A percentile compares a stretch with the other conserved stretches of the same genome.
Conservation (phyloP, 2,888 invertebrate species). For the Cerastis rubricosa region DNA sequence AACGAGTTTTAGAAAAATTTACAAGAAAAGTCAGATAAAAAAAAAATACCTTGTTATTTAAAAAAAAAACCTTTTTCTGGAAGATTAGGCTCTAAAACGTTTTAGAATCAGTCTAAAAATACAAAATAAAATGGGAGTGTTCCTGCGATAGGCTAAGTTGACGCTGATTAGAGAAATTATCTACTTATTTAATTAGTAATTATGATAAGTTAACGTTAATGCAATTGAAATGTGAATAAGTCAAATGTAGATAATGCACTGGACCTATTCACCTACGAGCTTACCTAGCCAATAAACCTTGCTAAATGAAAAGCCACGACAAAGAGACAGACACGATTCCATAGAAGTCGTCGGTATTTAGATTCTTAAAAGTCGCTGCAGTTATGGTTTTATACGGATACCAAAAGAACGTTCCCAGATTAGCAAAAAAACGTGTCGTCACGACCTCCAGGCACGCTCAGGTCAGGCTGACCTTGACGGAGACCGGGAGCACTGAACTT, state of each 20-base stretch:
- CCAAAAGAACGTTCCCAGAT: background rate
- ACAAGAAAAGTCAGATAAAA: background rate
- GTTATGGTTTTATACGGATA: background rate
- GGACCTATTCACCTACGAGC: background rate
- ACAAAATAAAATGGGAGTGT: background rate
- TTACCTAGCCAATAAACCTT: background rate
- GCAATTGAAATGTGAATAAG: slow-evolving; percentile 6
- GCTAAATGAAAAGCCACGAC: background rate
- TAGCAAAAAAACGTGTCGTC: slow-evolving; percentile 47
- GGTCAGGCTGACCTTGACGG: slow-evolving; percentile 52
- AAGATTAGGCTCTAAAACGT: background rate
- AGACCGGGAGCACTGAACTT: slow-evolving; percentile 39
- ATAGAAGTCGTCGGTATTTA: background rate
- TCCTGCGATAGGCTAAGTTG: background rate
- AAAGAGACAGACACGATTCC: background rate
- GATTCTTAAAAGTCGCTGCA: background rate
- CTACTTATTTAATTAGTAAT: slow-evolving; percentile 19
- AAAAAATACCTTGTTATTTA: background rate
- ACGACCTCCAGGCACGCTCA: slow-evolving; percentile 39
- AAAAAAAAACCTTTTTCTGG: too few species aligned
- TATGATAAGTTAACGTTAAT: slow-evolving; percentile 20
- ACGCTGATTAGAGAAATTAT: slow-evolving; percentile 14
- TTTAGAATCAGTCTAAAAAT: background rate
- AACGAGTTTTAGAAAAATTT: background rate
- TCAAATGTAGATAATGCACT: slow-evolving; percentile 7